A percentile compares a stretch with the other conserved stretches of the same genome.
Conservation (phyloP, 2,888 invertebrate genomes). For the Xestia xanthographa region DNA sequence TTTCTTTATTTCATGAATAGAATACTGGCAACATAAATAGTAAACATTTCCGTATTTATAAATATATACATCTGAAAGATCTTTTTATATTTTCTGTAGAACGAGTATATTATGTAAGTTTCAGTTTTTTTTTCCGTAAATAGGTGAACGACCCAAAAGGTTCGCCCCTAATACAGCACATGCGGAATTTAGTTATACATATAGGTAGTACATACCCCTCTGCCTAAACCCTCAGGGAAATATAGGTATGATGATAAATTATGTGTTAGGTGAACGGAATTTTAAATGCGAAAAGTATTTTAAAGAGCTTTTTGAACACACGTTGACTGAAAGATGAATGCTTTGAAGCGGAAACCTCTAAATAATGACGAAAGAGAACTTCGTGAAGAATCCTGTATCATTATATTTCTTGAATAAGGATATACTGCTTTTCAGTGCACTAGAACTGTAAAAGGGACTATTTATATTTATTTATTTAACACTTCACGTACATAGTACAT, state of each 20-base stretch:
- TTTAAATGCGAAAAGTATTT: slow-evolving; percentile 16
- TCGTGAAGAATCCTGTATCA: background rate
- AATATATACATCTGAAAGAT: slow-evolving; percentile 26
- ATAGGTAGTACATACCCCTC: no score
- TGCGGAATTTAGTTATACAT: background rate
- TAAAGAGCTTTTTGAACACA: slow-evolving; percentile 17
- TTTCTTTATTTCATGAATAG: slow-evolving; percentile 37
- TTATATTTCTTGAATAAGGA: background rate
- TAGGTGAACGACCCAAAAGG: background rate
- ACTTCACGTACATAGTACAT: no score
- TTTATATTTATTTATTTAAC: no score
- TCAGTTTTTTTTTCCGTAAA: background rate
- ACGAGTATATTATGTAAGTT: slow-evolving; percentile 8
- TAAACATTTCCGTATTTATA: slow-evolving; percentile 36
- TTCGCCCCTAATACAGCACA: background rate
- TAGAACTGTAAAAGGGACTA: background rate
- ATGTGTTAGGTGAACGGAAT: slow-evolving; percentile 3
- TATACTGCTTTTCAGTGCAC: background rate
- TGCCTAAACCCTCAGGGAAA: background rate
- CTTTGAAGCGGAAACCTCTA: background rate
- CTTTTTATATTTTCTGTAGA: slow-evolving; percentile 7
- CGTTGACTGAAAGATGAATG: slow-evolving; percentile 21
- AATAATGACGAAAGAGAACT: background rate
- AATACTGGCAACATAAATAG: slow-evolving; percentile 8
- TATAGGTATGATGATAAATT: background rate